Percentiles rank a stretch among this genome's conserved stretches.
Conservation (phyloP, 2,113 vertebrate species). For the Panurus biarmicus region DNA sequence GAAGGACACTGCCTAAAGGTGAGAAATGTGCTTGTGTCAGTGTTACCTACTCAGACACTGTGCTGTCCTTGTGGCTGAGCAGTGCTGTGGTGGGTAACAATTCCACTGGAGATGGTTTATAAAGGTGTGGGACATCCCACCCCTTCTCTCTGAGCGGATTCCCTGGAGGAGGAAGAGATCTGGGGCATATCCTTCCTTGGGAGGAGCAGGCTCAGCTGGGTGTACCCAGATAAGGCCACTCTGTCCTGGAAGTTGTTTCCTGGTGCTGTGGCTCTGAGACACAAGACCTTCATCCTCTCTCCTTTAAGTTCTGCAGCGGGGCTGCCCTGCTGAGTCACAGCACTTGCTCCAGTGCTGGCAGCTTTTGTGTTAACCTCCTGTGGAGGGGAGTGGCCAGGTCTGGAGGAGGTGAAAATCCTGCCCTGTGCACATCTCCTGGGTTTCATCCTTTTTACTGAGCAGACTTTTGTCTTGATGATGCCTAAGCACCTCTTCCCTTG, state of each 20-base stretch:
- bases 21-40: not conserved
- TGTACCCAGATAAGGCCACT: rapidly evolving
- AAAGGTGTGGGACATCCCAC: not conserved
- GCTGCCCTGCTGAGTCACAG: not conserved
- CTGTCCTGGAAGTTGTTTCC: not conserved
- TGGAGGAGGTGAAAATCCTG: not conserved
- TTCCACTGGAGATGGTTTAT: not conserved
- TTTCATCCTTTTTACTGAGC: not conserved
- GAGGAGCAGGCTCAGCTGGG: not conserved
- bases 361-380: not conserved
- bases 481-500: not conserved
- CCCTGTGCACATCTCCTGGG: not conserved
- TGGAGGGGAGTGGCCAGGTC: not conserved
- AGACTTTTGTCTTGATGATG: not conserved
- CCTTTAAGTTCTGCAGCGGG: not conserved
- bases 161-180: not conserved
- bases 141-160: not conserved
- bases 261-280: not conserved
- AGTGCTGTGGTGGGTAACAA: not conserved
- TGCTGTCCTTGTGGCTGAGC: not conserved
- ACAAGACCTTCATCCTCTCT: not conserved
- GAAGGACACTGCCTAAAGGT: not conserved
- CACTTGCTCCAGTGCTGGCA: not conserved
- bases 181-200: rapidly evolving
- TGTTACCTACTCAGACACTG: not conserved